Evolutionary conservation across 2,797 vertebrate species (phyloP).

Genomic region (Meda fulgida): DNA sequence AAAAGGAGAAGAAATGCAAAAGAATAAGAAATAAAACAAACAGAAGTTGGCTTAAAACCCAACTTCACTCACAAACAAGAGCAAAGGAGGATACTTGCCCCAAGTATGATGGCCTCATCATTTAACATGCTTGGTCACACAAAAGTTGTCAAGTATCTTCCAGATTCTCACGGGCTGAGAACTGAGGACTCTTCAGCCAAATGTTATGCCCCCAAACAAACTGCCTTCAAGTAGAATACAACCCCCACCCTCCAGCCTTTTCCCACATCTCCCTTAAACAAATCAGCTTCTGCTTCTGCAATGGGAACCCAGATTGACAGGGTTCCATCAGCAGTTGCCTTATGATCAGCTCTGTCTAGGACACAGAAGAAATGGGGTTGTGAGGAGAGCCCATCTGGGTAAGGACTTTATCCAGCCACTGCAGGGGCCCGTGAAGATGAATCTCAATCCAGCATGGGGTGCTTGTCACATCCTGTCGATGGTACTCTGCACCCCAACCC

Average conservation of each 20-base stretch:
- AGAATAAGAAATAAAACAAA: constrained; percentile 66
- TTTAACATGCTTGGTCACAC: constrained; percentile 94
- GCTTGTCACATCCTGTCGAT: constrained; percentile 98
- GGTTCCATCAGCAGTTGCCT: constrained; percentile 68
- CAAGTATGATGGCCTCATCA: constrained; percentile 73
- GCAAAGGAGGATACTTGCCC: constrained; percentile 71
- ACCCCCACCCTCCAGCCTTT: constrained; percentile 44
- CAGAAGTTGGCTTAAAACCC: constrained; percentile 43
- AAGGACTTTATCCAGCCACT: constrained; percentile 99
- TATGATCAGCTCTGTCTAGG: constrained; percentile 76
- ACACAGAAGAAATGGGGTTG: constrained; percentile 97
- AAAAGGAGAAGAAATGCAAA: constrained; percentile 70
- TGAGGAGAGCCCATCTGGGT: constrained; percentile 99
- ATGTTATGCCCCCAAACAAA: constrained; percentile 83
- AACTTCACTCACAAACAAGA: constrained; percentile 64
- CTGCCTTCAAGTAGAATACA: constrained; percentile 89
- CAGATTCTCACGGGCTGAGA: constrained; percentile 83
- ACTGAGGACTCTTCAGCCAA: constrained; percentile 59
- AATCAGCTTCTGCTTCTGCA: constrained; percentile 61
- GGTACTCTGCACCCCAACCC: constrained; percentile 99
- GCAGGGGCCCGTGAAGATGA: constrained; percentile 95
- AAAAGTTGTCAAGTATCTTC: constrained; percentile 90
- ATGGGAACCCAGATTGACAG: constrained; percentile 81
- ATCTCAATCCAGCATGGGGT: constrained; percentile 99
- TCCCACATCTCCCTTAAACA: constrained; percentile 53